These are phyloP conservation scores for Neomonachus schauinslandi DNA, from an alignment of 2,113 vertebrate genomes.

Conservation along the genomic window DNA sequence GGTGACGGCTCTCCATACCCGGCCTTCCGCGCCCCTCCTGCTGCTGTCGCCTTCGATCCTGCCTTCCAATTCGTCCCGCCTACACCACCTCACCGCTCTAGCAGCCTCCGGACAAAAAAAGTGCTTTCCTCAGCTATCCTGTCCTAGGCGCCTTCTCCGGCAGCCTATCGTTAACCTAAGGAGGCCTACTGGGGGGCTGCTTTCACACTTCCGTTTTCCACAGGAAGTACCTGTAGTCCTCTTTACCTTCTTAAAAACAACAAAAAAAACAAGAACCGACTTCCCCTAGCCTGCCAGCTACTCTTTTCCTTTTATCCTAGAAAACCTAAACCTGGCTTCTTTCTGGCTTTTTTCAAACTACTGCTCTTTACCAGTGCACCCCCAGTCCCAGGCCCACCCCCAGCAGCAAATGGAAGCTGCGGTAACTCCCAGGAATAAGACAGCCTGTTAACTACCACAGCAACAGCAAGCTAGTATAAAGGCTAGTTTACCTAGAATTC, in stretches of 20 bases:
- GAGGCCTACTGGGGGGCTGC: not conserved
- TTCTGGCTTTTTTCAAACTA: not conserved
- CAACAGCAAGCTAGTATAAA: no score
- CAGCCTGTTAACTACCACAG: not conserved
- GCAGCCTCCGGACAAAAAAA: not conserved
- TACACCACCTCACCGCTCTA: not conserved
- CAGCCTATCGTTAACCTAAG: not conserved
- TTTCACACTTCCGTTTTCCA: not conserved
- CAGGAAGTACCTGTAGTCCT: not conserved
- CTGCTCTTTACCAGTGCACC: not conserved
- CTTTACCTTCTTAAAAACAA: not conserved
- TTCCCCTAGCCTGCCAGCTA: not conserved
- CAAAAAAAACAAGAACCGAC: not conserved
- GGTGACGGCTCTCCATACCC: not conserved
- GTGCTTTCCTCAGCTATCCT: not conserved
- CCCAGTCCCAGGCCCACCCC: not conserved
- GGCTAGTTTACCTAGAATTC: not conserved
- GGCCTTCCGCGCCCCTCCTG: fast-evolving
- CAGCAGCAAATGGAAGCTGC: not conserved
- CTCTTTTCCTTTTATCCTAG: not conserved
- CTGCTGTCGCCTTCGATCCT: no score
- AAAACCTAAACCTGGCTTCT: not conserved
- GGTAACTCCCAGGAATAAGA: not conserved
- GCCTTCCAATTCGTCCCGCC: not conserved
- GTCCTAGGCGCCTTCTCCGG: not conserved